These are phyloP conservation scores for Ceramica pisi DNA, from an alignment of 2,888 invertebrate genomes.

Conservation along the genomic window DNA sequence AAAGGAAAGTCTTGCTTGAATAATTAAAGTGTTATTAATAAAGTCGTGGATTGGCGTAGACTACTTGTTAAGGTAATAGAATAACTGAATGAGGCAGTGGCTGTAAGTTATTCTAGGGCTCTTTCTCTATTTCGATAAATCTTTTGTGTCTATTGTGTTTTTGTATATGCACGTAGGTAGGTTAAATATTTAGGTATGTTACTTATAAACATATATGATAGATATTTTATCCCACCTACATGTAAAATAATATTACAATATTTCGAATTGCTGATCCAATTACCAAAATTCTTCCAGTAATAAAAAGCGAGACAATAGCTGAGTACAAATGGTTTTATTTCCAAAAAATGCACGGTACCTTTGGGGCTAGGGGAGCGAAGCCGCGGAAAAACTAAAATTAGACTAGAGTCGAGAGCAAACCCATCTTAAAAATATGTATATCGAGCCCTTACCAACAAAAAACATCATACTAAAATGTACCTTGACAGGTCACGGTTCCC, in stretches of 20 bases:
- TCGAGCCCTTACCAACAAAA: background rate
- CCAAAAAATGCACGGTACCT: background rate
- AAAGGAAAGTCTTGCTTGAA: conserved; percentile 8
- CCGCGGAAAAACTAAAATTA: background rate
- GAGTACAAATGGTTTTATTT: background rate
- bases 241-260: too few species aligned
- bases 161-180: too few species aligned
- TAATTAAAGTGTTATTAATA: conserved; percentile 28
- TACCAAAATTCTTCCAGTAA: background rate
- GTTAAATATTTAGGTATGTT: too few species aligned
- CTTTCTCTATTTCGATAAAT: background rate
- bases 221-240: too few species aligned
- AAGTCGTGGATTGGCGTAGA: conserved; percentile 2
- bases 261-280: too few species aligned
- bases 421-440: background rate
- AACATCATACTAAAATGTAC: conserved; percentile 12
- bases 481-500: conserved; percentile 5
- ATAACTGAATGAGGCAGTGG: background rate
- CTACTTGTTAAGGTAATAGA: background rate
- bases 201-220: too few species aligned
- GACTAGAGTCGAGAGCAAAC: too few species aligned
- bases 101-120: background rate
- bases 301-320: background rate
- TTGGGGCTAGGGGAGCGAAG: background rate
- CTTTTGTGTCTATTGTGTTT: too few species aligned